Conservation (phyloP, 2,797 vertebrate genomes). For the Cercopithecus petaurista region DNA sequence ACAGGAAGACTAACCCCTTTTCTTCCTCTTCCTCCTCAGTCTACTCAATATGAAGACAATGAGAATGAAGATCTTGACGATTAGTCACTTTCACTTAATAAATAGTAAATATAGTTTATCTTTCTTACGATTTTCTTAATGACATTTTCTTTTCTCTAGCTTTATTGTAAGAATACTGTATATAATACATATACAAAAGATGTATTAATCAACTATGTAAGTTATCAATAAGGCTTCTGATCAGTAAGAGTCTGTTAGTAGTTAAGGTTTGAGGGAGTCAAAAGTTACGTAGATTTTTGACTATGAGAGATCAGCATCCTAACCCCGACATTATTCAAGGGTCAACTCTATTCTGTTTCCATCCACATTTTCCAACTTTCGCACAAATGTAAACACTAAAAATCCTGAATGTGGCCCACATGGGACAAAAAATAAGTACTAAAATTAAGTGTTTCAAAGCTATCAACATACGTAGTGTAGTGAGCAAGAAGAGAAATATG, state of each 20-base stretch:
- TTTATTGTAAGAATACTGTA: neutral
- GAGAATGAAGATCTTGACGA: neutral
- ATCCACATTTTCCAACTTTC: neutral
- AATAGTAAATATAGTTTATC: neutral
- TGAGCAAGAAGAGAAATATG: neutral
- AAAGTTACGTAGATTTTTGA: neutral
- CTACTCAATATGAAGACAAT: neutral
- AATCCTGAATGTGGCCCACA: neutral
- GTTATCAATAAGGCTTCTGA: neutral
- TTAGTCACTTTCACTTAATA: neutral
- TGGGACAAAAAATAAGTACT: neutral
- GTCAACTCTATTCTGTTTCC: neutral
- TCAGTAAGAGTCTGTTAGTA: neutral
- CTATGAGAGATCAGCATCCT: neutral
- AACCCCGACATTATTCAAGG: neutral
- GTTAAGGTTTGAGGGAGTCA: neutral
- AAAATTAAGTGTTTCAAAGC: neutral
- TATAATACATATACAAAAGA: neutral
- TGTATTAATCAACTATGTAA: neutral
- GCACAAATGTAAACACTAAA: neutral
- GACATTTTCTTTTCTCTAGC: neutral
- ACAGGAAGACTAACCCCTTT: neutral
- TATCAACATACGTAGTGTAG: neutral
- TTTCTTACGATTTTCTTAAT: neutral
- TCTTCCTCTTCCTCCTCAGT: neutral